Base-by-base conservation (phyloP, 2,113 vertebrate genomes). In the Castor canadensis region DNA sequence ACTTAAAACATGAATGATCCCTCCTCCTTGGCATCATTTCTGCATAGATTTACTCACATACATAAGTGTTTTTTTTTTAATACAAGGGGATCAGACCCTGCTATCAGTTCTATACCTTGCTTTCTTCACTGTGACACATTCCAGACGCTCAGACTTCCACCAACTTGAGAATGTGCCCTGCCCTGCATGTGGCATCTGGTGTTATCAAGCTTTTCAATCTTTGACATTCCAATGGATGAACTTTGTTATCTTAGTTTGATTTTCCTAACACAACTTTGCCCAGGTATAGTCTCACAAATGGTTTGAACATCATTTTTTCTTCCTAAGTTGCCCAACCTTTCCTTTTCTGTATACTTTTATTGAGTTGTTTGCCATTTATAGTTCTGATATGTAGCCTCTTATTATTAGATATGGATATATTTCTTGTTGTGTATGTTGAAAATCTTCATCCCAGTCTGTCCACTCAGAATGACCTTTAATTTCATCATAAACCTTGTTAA, bases 401-500 rank as follows among this genome's bases (percentile, higher is more conserved):
- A 54, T 80, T 54, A 67, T 66, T 89, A 26, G 16, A 88, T 71
- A 69, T 49, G 81, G 80, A 93, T 81, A 80, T 7, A 52, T 56
- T 85, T 76, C 35, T 32, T 49, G 6, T 58, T 93, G 54, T 3
- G 0, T 76, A 43, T 85, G 16, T 67, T 85, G 30, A 91, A 90
- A 93, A 66, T 80, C 73, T 45, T 79, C 88, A 64, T 86, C n/a
- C n/a, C 47, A 22, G 9, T 83, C 9, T 64, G n/a, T 64, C 82
- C 28, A n/a, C 54, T 71, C 47, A 94, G 11, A 80, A 45, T 19
- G 73, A 90, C 28, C 32, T 45, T 87, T 56, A 79, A 88, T 73
- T 84, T 92, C 28, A 87, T 45, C 45, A 80, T 47, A 80, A 88
- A 22, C 54, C 75, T 93, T 80, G 5, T 60, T 93, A 95, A 84